Evolutionary conservation across 2,888 invertebrate genomes (phyloP), one percentile per base, ranked within the genome.

Genomic region (Phasia obesa): DNA sequence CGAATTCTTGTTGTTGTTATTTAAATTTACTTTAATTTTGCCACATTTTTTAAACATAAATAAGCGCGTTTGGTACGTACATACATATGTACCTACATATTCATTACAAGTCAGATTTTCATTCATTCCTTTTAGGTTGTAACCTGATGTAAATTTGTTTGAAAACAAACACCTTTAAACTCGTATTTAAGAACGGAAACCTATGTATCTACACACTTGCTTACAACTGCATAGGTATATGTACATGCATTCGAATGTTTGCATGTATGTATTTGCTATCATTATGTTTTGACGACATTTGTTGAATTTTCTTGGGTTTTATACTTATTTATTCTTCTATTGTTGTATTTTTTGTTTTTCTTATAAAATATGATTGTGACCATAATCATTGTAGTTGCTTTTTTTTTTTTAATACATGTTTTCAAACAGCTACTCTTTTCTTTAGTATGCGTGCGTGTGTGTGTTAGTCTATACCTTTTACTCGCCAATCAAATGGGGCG

Each of bases 401-500:
- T 49, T 35, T 71, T 25, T 51, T 55, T 4, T 76, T 81, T 51
- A 65, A 51, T 71, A 65, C 42, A 21, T 59, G 35, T 9, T 64
- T 62, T 62, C 15, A 38, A 11, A 55, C 11, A n/a, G 35, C 55
- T 69, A 47, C 49, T 42, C 21, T 69, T 53, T 31, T 44, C 15
- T 27, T 55, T 57, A 17, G 38, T 17, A 19, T 62, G 23, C 5
- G 25, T 38, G 11, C 19, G 65, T 11, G 27, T 55, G 19, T 44
- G 44, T 53, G 19, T 51, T n/a, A n/a, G 3, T 42, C 27, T 42
- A 2, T 71, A 55, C 71, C 57, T 67, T 27, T 5, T 53, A 57
- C 81, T 88, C 89, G 87, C 89, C 89, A 89, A 89, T 89, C 89
- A 87, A 90, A 90, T 87, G 88, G 88, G 89, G 89, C 89, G 89